Conservation (phyloP, 2,113 vertebrate species). For the Castor canadensis region DNA sequence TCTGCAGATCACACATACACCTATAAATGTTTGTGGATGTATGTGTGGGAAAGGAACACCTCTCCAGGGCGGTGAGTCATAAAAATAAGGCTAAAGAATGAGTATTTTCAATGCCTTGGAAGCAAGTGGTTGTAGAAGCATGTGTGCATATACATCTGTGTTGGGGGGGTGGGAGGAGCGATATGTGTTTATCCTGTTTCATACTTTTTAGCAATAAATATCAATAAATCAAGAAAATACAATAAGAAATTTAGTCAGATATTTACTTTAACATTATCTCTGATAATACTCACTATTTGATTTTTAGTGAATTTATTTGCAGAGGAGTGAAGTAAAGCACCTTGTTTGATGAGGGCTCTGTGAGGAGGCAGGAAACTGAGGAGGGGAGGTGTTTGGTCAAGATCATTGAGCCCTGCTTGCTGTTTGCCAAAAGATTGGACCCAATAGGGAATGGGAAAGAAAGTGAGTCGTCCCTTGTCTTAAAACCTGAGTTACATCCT, state of each 20-base stretch:
- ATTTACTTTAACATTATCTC: slow-evolving; percentile 43
- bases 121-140: not conserved
- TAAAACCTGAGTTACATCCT: not conserved
- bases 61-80: slow-evolving; percentile 79
- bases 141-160: not conserved
- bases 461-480: not conserved
- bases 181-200: slow-evolving; percentile 34
- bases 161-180: not conserved
- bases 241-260: slow-evolving; percentile 45
- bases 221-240: slow-evolving; percentile 48
- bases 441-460: not conserved
- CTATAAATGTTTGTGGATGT: slow-evolving; percentile 63
- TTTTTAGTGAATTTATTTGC: slow-evolving; percentile 53
- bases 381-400: not conserved
- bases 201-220: slow-evolving; percentile 68
- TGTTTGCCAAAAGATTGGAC: not conserved
- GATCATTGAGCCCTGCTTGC: not conserved
- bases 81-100: slow-evolving; percentile 80
- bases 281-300: not conserved
- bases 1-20: slow-evolving; percentile 68
- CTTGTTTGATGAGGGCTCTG: not conserved
- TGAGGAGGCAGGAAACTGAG: not conserved
- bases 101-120: slow-evolving; percentile 71
- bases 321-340: not conserved
- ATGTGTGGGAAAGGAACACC: slow-evolving; percentile 75